Percentiles rank a stretch among this genome's conserved stretches.
These are phyloP conservation scores for Trichogramma dendrolimi DNA, from an alignment of 2,888 invertebrate species.

Conservation along the genomic window DNA sequence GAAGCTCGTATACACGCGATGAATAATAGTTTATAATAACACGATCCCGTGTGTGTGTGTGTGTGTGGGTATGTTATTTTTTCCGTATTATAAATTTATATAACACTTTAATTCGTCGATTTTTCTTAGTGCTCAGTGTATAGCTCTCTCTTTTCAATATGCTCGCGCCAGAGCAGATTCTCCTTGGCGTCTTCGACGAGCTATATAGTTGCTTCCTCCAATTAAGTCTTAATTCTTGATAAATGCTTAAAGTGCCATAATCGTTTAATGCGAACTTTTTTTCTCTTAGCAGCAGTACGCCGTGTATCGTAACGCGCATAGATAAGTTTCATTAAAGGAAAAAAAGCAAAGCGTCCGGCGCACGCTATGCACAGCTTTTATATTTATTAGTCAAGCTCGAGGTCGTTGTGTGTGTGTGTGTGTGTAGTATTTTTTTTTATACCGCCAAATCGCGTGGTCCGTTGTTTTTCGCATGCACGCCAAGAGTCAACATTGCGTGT, in stretches of 20 bases:
- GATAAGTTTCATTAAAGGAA: constrained; percentile 12
- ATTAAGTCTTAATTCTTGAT: constrained; percentile 25
- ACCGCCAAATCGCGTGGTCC: no score
- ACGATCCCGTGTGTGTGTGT: no score
- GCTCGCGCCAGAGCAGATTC: neutral
- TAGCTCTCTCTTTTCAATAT: constrained; percentile 21
- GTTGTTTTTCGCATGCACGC: no score
- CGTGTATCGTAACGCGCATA: neutral
- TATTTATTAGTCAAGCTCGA: no score
- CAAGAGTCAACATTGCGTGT: no score
- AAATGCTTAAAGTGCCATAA: constrained; percentile 18
- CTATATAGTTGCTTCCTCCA: constrained; percentile 22
- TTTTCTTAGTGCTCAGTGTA: neutral
- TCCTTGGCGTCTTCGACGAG: neutral
- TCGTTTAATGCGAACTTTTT: constrained; percentile 15
- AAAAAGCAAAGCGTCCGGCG: no score
- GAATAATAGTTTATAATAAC: no score
- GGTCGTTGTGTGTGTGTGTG: no score
- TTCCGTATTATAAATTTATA: constrained; percentile 7
- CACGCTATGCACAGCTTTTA: no score
- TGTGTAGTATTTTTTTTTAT: no score
- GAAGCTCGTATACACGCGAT: no score
- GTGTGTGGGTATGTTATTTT: no score
- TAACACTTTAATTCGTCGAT: constrained; percentile 18
- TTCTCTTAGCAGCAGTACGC: neutral